Percentiles rank a stretch among this genome's conserved stretches.
phyloP scores from a whole-genome alignment of 1,140 invertebrate species.

The Sminthurinus signatus region DNA sequence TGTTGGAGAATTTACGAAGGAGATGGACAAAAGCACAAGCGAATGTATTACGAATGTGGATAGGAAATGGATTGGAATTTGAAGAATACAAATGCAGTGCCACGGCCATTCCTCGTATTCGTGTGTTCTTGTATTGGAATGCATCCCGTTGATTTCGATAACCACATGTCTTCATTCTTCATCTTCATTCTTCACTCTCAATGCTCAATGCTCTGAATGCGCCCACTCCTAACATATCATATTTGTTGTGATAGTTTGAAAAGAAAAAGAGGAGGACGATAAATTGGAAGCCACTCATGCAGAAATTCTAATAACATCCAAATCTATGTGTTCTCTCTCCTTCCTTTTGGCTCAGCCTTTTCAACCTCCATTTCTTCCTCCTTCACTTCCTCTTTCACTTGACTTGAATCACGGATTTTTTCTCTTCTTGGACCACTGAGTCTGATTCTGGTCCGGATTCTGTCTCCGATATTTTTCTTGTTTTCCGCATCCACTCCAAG shows the following conservation, averaged over 20 bases:
- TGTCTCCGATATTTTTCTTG: too few species aligned
- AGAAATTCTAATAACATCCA: conserved; percentile 33
- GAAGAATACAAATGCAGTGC: background rate
- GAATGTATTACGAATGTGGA: background rate
- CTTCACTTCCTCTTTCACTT: too few species aligned
- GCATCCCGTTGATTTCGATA: background rate
- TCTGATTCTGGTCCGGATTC: too few species aligned
- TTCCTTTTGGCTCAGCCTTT: background rate
- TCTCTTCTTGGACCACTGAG: too few species aligned
- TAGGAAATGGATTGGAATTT: background rate
- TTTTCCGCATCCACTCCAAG: too few species aligned
- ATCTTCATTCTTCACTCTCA: too few species aligned
- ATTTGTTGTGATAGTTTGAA: conserved; percentile 29
- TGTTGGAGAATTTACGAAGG: background rate
- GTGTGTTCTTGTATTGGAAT: too few species aligned
- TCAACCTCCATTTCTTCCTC: background rate
- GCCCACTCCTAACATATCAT: conserved; percentile 8
- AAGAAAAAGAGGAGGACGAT: conserved; percentile 8
- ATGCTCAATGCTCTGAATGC: too few species aligned
- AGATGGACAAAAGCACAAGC: too few species aligned
- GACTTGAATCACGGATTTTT: too few species aligned
- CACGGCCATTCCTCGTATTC: background rate
- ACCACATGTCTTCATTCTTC: conserved; percentile 3
- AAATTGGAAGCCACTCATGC: conserved; percentile 26
- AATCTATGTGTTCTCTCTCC: background rate